Conservation (phyloP, 2,113 vertebrate species). For the Otocyon megalotis region DNA sequence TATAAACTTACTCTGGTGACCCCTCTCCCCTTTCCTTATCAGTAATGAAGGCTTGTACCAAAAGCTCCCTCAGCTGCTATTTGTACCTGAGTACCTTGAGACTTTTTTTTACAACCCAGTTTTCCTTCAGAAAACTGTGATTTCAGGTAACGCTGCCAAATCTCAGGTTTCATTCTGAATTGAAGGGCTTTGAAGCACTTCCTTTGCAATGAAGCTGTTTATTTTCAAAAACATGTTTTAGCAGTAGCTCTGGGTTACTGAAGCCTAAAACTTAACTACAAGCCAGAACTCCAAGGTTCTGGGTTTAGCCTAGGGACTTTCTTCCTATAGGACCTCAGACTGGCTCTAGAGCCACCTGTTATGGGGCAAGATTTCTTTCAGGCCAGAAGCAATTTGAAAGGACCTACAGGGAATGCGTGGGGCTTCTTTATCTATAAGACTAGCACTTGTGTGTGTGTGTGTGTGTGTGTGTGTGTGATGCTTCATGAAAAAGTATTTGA, state of each 20-base stretch:
- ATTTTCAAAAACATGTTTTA: conserved; percentile 59
- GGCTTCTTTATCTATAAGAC: not conserved
- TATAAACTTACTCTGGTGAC: not conserved
- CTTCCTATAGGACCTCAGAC: not conserved
- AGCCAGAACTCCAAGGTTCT: not conserved
- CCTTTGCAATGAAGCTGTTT: conserved; percentile 25
- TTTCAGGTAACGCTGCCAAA: not conserved
- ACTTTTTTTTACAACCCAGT: not conserved
- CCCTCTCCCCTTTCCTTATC: not conserved
- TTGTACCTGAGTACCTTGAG: not conserved
- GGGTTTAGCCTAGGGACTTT: not conserved
- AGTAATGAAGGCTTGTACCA: not conserved
- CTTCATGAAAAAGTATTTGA: not conserved
- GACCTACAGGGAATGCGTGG: fast-evolving
- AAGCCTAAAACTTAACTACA: not conserved
- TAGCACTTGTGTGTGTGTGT: not conserved
- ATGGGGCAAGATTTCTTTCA: not conserved
- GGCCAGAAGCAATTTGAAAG: not conserved
- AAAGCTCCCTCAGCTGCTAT: not conserved
- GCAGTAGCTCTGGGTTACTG: conserved; percentile 8
- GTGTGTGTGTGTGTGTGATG: not conserved
- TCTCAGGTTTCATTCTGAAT: conserved; percentile 19
- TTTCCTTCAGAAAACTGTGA: conserved; percentile 52
- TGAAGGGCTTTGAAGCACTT: conserved; percentile 15
- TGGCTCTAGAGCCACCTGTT: not conserved